Evolutionary conservation across 2,113 vertebrate species (phyloP), one percentile per base, ranked within the genome.

Genomic region (Lates calcarifer): DNA sequence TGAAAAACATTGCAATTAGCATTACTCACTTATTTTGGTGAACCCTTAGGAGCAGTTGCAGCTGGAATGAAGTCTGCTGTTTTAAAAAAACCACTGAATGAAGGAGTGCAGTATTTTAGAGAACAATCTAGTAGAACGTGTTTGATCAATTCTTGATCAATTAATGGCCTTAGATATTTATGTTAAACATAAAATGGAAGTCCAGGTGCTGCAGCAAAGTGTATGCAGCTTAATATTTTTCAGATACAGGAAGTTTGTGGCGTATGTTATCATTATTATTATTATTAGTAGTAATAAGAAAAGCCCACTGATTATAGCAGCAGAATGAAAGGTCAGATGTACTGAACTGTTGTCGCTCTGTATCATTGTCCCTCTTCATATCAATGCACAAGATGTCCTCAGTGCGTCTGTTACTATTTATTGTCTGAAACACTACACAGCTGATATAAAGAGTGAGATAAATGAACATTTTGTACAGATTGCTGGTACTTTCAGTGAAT

Each of bases 391-490:
- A 39, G 7, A 41, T 58, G 37, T 65, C 64, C 62, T 63, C 35
- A 74, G 51, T 69, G 72, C 67, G 65, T 72, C 72, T 89, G 75
- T 77, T 76, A 2, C 77, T 90, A 90, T 90, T 91, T 89, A 85
- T 90, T 88, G 78, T 86, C 58, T 87, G 17, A 87, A 89, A 93
- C 93, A 94, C 93, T 94, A 94, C 83, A 89, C 39, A 67, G n/a
- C 43, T 81, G 61, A 77, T 26, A 64, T 8, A 41, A 61, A 64
- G 56, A 53, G 35, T 49, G 66, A 51, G 35, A 69, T 31, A 58
- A 71, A 7, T 72, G 15, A 31, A 75, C 53, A 78, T 92, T 87
- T 88, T 90, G 89, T 91, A 90, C 66, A 90, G 69, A 39, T 66
- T 76, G 22, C 76, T 83, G 90, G 87, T 90, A 91, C 88, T 82